A percentile compares a stretch with the other conserved stretches of the same genome.
These are phyloP conservation scores for Paracentrotus lividus DNA, from an alignment of 53 echinoderm and acorn worm genomes.

Conservation along the genomic window DNA sequence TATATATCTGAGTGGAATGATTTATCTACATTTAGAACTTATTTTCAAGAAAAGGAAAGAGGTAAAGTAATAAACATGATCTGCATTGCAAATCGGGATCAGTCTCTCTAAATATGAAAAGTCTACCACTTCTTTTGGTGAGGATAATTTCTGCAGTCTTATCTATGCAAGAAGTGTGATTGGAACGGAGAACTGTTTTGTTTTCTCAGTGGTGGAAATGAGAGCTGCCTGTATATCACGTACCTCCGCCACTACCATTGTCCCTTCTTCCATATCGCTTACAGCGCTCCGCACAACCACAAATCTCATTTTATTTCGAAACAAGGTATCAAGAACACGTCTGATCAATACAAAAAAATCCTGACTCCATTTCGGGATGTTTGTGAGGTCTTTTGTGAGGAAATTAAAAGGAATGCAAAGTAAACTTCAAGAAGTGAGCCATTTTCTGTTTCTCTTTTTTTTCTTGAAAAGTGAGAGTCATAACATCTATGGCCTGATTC, in stretches of 20 bases:
- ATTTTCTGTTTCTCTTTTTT: neutral
- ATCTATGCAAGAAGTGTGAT: neutral
- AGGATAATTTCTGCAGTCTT: slow-evolving; percentile 26
- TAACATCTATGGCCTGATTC: slow-evolving; percentile 58
- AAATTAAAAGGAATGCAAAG: slow-evolving; percentile 9
- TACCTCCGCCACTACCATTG: slow-evolving; percentile 42
- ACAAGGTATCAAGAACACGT: slow-evolving; percentile 63
- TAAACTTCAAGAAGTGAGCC: neutral
- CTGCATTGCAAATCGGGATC: neutral
- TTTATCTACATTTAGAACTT: no score
- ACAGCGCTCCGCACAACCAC: slow-evolving; percentile 50
- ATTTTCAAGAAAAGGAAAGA: neutral
- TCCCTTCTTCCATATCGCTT: slow-evolving; percentile 6
- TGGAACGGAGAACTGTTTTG: neutral
- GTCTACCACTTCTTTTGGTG: neutral
- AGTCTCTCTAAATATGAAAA: neutral
- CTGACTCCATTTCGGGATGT: slow-evolving; percentile 26
- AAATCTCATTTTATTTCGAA: slow-evolving; percentile 52
- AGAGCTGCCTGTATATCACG: slow-evolving; percentile 16
- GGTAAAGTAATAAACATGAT: neutral
- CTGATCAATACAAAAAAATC: slow-evolving; percentile 58
- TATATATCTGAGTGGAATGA: no score
- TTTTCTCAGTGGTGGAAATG: slow-evolving; percentile 25
- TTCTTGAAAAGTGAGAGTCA: slow-evolving; percentile 3
- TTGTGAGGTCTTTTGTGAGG: slow-evolving; percentile 34